Conservation (phyloP, 2,113 vertebrate species). For the Nothobranchius furzeri region DNA sequence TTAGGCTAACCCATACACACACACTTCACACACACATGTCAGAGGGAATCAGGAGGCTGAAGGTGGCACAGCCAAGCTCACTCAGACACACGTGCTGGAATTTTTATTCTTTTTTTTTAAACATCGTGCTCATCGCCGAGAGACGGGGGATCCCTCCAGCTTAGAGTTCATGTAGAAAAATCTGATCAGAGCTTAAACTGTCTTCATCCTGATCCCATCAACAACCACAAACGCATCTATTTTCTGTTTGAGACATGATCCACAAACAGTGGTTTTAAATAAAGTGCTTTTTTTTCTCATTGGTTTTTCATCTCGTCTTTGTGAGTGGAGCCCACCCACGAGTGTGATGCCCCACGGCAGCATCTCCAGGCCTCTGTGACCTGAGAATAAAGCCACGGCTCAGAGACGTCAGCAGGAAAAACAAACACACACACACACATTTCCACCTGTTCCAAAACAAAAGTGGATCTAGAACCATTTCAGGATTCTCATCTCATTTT, state of each 20-base stretch:
- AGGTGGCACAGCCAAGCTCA: constrained; percentile 29
- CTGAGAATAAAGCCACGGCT: constrained; percentile 36
- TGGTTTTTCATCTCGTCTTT: constrained; percentile 9
- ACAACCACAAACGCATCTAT: constrained; percentile 25
- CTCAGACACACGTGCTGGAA: background rate
- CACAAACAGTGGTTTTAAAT: constrained; percentile 35
- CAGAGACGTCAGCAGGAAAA: constrained; percentile 25
- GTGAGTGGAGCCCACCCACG: constrained; percentile 68
- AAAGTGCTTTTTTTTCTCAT: constrained; percentile 1
- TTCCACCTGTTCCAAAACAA: constrained; percentile 23
- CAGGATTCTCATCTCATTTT: background rate
- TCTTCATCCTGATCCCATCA: constrained; percentile 3
- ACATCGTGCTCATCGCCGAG: too few species aligned
- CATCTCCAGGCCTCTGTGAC: constrained; percentile 54
- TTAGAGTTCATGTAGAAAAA: too few species aligned
- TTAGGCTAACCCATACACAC: constrained; percentile 42
- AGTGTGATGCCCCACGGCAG: constrained; percentile 37
- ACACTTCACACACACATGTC: constrained; percentile 34
- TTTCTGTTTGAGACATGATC: constrained; percentile 33
- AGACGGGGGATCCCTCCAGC: background rate
- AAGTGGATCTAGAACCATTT: background rate
- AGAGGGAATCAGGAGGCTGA: constrained; percentile 40
- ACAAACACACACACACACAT: constrained; percentile 3
- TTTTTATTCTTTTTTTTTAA: constrained; percentile 10
- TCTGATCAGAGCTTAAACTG: background rate